phyloP scores from a whole-genome alignment of 2,888 invertebrate species.

The Phasia obesa region DNA sequence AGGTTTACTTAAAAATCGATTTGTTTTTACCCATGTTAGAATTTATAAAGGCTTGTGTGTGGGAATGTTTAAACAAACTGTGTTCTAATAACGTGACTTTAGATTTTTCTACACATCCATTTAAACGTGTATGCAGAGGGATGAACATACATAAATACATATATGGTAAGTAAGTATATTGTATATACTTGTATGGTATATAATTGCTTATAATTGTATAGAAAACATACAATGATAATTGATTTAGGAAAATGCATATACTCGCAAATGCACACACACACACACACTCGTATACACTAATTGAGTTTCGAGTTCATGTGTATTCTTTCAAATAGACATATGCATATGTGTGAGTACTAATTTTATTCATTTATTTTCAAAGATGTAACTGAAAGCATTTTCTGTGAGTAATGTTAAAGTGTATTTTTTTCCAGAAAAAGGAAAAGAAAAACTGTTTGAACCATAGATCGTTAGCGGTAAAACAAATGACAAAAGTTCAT shows the following conservation, averaged over 20 bases:
- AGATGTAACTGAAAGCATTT: neutral
- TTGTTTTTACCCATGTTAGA: neutral
- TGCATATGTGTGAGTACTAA: neutral
- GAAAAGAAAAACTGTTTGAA: neutral
- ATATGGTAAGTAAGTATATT: neutral
- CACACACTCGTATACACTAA: slow-evolving; percentile 1
- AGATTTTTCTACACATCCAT: neutral
- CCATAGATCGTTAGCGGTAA: neutral
- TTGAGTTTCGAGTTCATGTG: neutral
- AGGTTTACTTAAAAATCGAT: neutral
- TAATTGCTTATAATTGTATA: slow-evolving; percentile 64
- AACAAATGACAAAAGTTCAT: too few relatives aligned
- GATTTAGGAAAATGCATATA: slow-evolving; percentile 26
- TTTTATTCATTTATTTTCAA: neutral
- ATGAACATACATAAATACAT: neutral
- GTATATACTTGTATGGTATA: neutral
- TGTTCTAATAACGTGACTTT: neutral
- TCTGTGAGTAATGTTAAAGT: neutral
- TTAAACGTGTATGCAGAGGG: neutral
- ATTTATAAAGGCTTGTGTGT: neutral
- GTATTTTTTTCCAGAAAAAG: neutral
- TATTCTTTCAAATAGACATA: neutral
- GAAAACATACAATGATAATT: slow-evolving; percentile 48
- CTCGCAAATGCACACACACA: neutral
- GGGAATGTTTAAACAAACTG: neutral